A percentile compares a stretch with the other conserved stretches of the same genome.
phyloP scores from a whole-genome alignment of 2,113 vertebrate species.

The Vulpes ferrilata region DNA sequence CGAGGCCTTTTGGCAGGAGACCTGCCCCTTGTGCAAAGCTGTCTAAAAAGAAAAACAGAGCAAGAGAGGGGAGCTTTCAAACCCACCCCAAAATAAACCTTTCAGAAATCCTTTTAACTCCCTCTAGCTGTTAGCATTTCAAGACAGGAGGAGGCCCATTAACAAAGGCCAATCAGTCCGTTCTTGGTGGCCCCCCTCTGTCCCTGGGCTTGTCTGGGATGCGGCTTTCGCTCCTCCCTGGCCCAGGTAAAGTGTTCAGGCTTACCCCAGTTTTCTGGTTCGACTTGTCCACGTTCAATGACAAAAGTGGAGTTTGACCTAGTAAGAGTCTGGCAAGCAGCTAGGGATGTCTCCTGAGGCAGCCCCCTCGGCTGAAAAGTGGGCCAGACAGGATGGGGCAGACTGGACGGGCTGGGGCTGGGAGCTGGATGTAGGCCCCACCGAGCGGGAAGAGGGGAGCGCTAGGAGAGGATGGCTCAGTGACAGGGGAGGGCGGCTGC shows the following conservation, averaged over 20 bases:
- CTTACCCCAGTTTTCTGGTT: neutral
- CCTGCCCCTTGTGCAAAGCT: slow-evolving; percentile 77
- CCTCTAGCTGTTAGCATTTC: slow-evolving; percentile 39
- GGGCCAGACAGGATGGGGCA: neutral
- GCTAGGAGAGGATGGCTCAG: neutral
- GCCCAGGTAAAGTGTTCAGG: neutral
- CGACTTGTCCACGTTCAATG: neutral
- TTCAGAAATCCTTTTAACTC: slow-evolving; percentile 62
- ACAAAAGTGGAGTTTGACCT: neutral
- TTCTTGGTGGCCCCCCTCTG: neutral
- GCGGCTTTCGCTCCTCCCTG: neutral
- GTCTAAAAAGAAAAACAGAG: slow-evolving; percentile 80
- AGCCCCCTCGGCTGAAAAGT: neutral
- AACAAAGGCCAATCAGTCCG: slow-evolving; percentile 41
- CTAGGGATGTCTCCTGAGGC: neutral
- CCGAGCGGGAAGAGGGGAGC: neutral
- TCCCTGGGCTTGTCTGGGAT: neutral
- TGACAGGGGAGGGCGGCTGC: neutral
- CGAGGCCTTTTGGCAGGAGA: slow-evolving; percentile 85
- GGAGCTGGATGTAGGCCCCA: rapidly evolving
- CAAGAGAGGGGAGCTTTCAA: slow-evolving; percentile 32
- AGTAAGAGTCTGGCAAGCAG: neutral
- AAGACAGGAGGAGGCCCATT: slow-evolving; percentile 38
- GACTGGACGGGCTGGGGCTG: rapidly evolving
- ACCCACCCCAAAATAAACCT: slow-evolving; percentile 62